These are phyloP conservation scores for Apteryx owenii DNA, from an alignment of 2,113 vertebrate species.

Conservation along the genomic window DNA sequence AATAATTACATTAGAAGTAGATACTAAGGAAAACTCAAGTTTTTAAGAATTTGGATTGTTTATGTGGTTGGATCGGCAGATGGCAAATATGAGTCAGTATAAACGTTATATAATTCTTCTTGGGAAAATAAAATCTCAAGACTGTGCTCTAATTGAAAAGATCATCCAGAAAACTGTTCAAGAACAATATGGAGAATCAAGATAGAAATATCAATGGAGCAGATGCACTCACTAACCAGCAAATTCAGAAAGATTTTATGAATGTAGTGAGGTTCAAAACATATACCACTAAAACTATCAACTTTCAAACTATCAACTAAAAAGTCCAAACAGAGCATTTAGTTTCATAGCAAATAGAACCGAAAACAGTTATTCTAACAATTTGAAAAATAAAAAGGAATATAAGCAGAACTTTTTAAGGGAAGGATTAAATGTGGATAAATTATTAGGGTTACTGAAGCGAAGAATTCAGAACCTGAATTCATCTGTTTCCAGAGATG, in stretches of 20 bases:
- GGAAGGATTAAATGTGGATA: not conserved
- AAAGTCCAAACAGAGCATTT: not conserved
- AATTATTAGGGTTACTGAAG: not conserved
- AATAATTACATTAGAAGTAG: not conserved
- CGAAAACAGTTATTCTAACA: not conserved
- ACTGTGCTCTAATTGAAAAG: constrained; percentile 47
- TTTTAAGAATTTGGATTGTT: constrained; percentile 54
- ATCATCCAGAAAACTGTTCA: constrained; percentile 25
- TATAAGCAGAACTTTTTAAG: not conserved
- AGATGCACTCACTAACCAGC: not conserved
- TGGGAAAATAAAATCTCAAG: constrained; percentile 60
- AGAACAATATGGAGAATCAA: not conserved
- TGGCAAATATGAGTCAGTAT: constrained; percentile 67
- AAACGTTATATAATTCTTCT: constrained; percentile 55
- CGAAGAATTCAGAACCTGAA: not conserved
- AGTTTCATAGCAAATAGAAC: not conserved
- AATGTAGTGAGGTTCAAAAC: not conserved
- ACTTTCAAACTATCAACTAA: not conserved
- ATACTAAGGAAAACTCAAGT: not conserved
- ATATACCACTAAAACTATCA: not conserved
- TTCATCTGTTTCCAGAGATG: not conserved
- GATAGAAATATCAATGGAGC: constrained; percentile 36
- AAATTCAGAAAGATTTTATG: constrained; percentile 6
- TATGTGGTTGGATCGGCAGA: constrained; percentile 60
- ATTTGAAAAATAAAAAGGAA: not conserved